phyloP scores from a whole-genome alignment of 2,113 vertebrate species.

The Lophotis ruficrista region DNA sequence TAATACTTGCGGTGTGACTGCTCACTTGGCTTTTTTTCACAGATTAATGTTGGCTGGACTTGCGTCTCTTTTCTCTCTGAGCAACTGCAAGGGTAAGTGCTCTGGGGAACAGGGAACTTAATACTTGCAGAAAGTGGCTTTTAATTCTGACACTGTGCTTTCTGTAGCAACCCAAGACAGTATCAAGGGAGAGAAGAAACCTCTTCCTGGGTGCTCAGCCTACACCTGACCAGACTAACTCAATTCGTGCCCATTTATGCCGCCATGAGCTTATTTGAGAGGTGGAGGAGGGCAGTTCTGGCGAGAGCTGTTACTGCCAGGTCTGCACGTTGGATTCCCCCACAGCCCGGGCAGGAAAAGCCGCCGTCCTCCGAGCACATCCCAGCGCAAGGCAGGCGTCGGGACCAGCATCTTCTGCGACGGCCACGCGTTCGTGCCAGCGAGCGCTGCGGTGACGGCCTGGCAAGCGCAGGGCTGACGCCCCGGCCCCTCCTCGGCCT shows the following conservation, averaged over 20 bases:
- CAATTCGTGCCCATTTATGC: fast-evolving
- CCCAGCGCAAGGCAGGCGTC: background rate
- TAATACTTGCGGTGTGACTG: background rate
- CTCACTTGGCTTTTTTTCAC: background rate
- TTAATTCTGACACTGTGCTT: background rate
- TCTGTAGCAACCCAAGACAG: background rate
- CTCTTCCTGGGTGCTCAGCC: background rate
- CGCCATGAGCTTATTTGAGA: background rate
- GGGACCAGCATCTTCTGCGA: background rate
- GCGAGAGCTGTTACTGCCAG: background rate
- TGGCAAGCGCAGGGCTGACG: too few relatives aligned
- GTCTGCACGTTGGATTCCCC: fast-evolving
- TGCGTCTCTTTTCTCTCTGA: background rate
- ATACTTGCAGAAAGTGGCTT: constrained; percentile 28
- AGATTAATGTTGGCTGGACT: background rate
- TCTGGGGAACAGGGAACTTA: background rate
- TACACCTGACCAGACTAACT: background rate
- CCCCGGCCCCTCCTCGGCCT: background rate
- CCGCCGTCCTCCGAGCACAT: background rate
- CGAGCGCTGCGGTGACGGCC: fast-evolving
- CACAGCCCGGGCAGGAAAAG: too few relatives aligned
- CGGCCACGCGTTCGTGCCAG: fast-evolving
- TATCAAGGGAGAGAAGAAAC: background rate
- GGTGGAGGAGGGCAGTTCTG: background rate
- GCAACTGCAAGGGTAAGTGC: background rate